These are phyloP conservation scores for Eurois occulta DNA, from an alignment of 2,888 invertebrate genomes.

Conservation along the genomic window DNA sequence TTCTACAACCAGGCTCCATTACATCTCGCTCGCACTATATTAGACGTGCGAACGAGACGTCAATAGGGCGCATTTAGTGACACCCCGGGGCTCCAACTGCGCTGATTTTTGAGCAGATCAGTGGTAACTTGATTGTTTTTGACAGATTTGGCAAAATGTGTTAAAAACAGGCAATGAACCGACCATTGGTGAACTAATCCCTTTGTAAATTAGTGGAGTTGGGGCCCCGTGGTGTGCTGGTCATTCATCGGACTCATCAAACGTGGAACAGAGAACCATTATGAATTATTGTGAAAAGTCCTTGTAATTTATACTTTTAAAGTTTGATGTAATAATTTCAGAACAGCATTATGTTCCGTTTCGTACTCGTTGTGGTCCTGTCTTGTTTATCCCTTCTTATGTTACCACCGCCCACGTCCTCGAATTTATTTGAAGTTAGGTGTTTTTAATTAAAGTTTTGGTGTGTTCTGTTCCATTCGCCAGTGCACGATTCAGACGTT, in stretches of 20 bases:
- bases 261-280: constrained; percentile 31
- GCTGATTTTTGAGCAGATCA: constrained; percentile 6
- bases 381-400: constrained; percentile 15
- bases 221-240: constrained; percentile 6
- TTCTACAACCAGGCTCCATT: neutral
- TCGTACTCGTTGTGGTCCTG: neutral
- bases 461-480: constrained; percentile 38
- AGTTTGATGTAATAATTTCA: constrained; percentile 43
- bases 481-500: too few relatives aligned
- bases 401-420: neutral
- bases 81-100: constrained; percentile 3
- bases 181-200: neutral
- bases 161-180: neutral
- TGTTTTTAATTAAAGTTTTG: constrained; percentile 29
- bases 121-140: neutral
- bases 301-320: constrained; percentile 22
- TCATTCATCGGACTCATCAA: neutral
- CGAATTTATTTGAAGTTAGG: constrained; percentile 26
- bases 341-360: constrained; percentile 29
- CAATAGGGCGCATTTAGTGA: neutral
- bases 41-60: constrained; percentile 6
- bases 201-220: constrained; percentile 4
- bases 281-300: constrained; percentile 39
- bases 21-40: neutral
- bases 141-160: neutral